phyloP scores from a whole-genome alignment of 2,113 vertebrate species.

The Climacteris rufus region DNA sequence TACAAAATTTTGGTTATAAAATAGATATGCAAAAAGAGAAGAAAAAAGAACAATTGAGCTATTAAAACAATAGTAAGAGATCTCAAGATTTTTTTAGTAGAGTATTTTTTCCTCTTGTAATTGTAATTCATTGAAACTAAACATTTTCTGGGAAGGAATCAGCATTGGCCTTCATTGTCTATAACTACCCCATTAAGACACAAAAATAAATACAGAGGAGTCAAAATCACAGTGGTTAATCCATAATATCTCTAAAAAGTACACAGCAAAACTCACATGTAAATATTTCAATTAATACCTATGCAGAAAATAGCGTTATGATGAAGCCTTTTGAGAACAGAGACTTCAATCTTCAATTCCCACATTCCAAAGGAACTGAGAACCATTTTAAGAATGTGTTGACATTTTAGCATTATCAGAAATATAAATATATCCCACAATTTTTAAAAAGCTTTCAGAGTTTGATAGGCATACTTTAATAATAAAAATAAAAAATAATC shows the following conservation, averaged over 20 bases:
- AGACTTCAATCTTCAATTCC: not conserved
- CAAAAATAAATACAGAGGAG: not conserved
- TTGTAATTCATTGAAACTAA: not conserved
- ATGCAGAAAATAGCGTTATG: not conserved
- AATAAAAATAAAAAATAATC: not conserved
- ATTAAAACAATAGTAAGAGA: not conserved
- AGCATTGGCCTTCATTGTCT: not conserved
- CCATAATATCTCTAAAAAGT: not conserved
- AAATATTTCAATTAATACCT: not conserved
- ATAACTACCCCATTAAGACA: not conserved
- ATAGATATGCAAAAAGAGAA: not conserved
- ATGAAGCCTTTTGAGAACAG: not conserved
- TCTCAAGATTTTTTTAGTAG: not conserved
- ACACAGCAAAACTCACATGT: not conserved
- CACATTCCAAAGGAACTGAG: not conserved
- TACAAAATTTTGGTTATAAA: not conserved
- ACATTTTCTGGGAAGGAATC: not conserved
- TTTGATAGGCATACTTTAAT: not conserved
- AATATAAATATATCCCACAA: not conserved
- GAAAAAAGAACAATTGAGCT: not conserved
- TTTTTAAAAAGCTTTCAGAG: not conserved
- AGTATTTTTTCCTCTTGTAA: not conserved
- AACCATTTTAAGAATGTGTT: conserved; percentile 4
- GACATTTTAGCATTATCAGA: not conserved
- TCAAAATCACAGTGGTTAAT: not conserved